Evolutionary conservation across 37 sponge, comb jelly and placozoan genomes (phyloP).

Genomic region (Chondrosia reniformis): DNA sequence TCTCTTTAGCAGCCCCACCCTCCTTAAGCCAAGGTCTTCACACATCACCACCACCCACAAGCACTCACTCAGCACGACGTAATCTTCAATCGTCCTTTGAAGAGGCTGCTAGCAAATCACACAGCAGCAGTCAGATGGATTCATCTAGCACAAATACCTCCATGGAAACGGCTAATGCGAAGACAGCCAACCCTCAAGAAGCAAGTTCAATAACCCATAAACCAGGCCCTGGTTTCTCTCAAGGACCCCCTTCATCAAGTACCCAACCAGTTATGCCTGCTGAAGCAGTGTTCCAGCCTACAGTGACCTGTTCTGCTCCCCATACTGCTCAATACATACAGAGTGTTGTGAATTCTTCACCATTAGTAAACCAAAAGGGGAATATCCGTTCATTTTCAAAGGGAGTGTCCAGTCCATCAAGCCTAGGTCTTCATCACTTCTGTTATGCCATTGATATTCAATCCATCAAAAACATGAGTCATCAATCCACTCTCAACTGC

Average conservation of each 20-base stretch:
- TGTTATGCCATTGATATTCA: conserved; percentile 29
- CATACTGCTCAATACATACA: no score
- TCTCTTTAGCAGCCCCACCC: neutral
- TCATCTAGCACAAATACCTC: neutral
- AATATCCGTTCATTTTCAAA: no score
- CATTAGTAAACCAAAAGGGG: neutral
- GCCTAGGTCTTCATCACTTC: conserved; percentile 3
- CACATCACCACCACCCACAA: neutral
- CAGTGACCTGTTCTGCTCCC: no score
- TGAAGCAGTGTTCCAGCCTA: neutral
- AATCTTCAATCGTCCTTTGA: conserved; percentile 50
- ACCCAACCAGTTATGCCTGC: neutral
- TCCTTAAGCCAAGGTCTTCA: neutral
- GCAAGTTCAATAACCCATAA: neutral
- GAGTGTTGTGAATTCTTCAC: no score
- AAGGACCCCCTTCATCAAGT: neutral
- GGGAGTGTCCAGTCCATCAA: neutral
- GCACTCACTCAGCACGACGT: conserved; percentile 1
- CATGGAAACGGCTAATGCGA: neutral
- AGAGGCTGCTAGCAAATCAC: conserved; percentile 40
- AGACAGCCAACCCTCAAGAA: neutral
- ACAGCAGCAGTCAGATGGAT: neutral
- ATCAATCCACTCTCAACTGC: conserved; percentile 16
- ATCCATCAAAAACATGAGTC: conserved; percentile 17
- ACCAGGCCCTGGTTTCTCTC: neutral